These are phyloP conservation scores for Macrotis lagotis DNA, from an alignment of 2,113 vertebrate species.

Conservation along the genomic window DNA sequence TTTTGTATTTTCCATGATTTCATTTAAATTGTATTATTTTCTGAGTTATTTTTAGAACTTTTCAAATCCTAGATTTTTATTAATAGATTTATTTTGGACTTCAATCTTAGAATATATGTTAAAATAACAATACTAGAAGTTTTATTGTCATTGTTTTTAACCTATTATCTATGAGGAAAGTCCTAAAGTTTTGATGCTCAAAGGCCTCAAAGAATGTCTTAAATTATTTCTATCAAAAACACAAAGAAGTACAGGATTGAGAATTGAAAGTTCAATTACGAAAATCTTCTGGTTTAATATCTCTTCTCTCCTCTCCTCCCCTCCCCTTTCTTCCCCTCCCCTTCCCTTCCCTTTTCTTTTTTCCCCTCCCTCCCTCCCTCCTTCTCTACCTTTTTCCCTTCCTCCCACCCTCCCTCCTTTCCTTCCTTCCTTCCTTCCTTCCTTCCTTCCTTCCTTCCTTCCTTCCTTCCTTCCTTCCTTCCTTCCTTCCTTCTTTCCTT, in stretches of 20 bases:
- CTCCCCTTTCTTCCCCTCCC: too few relatives aligned
- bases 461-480: too few relatives aligned
- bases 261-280: background rate
- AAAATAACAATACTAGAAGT: too few relatives aligned
- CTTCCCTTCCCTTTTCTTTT: too few relatives aligned
- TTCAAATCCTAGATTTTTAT: background rate
- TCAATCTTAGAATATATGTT: background rate
- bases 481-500: background rate
- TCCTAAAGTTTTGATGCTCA: background rate
- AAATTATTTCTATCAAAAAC: background rate
- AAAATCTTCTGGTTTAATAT: background rate
- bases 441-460: too few relatives aligned
- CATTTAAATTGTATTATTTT: background rate
- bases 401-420: too few relatives aligned
- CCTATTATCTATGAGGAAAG: background rate
- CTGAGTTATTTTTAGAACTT: background rate
- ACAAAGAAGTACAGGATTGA: background rate
- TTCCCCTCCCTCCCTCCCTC: too few relatives aligned
- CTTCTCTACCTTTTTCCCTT: too few relatives aligned
- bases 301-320: background rate
- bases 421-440: too few relatives aligned
- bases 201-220: background rate
- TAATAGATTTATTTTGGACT: background rate
- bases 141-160: background rate
- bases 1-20: background rate